phyloP scores from a whole-genome alignment of 2,113 vertebrate species.

The Ellobius talpinus region DNA sequence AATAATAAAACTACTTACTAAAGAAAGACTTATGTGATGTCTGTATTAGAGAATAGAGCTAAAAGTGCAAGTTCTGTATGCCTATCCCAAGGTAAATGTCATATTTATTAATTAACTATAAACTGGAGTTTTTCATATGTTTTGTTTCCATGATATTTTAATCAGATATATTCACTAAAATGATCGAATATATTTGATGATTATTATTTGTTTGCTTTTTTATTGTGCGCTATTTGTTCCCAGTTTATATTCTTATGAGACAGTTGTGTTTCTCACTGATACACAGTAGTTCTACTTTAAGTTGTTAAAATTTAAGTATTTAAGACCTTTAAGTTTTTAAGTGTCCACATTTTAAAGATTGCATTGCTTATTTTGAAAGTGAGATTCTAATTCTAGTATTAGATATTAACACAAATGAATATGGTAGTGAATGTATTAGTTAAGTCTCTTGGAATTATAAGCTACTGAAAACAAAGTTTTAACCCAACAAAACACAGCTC shows the following conservation, averaged over 20 bases:
- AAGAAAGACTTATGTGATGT: slow-evolving; percentile 2
- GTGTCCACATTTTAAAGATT: not conserved
- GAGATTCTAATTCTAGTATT: not conserved
- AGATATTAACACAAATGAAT: not conserved
- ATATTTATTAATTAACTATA: not conserved
- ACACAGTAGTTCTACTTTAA: not conserved
- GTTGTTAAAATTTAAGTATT: not conserved
- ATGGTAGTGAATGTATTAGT: not conserved
- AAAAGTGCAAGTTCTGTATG: not conserved
- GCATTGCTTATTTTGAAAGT: slow-evolving; percentile 42
- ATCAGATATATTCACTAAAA: not conserved
- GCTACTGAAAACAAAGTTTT: not conserved
- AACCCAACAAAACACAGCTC: not conserved
- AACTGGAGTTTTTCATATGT: not conserved
- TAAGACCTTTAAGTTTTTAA: not conserved
- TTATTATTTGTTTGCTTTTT: not conserved
- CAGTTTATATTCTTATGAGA: not conserved
- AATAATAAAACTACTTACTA: not conserved
- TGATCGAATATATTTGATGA: not conserved
- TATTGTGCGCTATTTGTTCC: not conserved
- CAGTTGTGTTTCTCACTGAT: not conserved
- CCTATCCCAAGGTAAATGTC: not conserved
- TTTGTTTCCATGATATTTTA: slow-evolving; percentile 38
- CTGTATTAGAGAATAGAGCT: slow-evolving; percentile 19
- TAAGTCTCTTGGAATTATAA: slow-evolving; percentile 4